Base-by-base conservation (phyloP, 2,797 vertebrate genomes). In the Eremophila alpestris region DNA sequence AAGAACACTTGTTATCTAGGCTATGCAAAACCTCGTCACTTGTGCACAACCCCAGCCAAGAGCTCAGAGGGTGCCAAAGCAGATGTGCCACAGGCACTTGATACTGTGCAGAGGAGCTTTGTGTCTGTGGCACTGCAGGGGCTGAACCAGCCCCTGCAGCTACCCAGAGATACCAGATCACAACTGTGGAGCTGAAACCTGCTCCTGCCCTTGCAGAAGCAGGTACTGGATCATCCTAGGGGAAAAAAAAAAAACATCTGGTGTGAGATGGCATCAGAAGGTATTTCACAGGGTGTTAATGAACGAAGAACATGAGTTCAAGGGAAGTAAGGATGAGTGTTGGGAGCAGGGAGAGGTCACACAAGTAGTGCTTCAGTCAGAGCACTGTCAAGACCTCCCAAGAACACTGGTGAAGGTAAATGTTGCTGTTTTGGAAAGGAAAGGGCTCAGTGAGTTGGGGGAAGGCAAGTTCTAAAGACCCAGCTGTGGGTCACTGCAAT, bases 361-460 rank as follows among this genome's bases (percentile, higher is more conserved):
- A 48, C 1, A 0, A 63, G 4, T 1, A 5, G 2, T 40, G 6
- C 23, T 56, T 85, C 64, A 74, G 10, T 18, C 60, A 49, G 8
- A 64, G 11, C 11, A n/a, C 17, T 40, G 16, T 15, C 29, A 58
- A 62, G 55, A 45, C 14, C 29, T 83, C 48, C 49, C 29, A 84
- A 6, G 3, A 83, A 0, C 12, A 19, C 20, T 30, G 21, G 14
- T 19, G 9, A 87, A 74, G 34, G 13, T 38, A 41, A 59, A 46
- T 1, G 3, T n/a, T 48, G 27, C 21, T 34, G 3, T 30, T 90
- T 68, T 46, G 48, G 62, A 59, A 86, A 71, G 38, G 13, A 34
- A 55, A 69, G n/a, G 32, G 10, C 21, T 83, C 40, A 21, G 32
- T 13, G 15, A n/a, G 13, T 10, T 12, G 10, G 7, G 22, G 32